phyloP scores from a whole-genome alignment of 2,797 vertebrate species.

The Peromyscus eremicus region DNA sequence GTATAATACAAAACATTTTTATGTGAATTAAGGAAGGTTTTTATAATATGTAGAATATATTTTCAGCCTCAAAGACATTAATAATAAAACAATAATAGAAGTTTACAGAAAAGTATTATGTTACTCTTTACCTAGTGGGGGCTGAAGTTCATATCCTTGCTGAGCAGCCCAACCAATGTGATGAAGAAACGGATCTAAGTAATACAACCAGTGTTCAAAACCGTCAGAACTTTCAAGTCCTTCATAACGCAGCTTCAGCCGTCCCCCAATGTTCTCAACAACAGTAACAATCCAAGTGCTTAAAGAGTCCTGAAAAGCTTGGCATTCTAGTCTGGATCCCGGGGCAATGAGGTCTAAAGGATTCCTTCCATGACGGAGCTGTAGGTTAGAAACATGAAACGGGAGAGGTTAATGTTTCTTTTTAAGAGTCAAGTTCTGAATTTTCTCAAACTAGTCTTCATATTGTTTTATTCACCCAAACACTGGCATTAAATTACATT shows the following conservation, averaged over 20 bases:
- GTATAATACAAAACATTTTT: conserved; percentile 18
- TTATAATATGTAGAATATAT: background rate
- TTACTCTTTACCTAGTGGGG: conserved; percentile 91
- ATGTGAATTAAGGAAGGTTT: conserved; percentile 45
- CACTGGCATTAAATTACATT: conserved; percentile 13
- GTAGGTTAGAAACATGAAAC: conserved; percentile 40
- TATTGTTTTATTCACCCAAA: conserved; percentile 52
- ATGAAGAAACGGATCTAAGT: conserved; percentile 96
- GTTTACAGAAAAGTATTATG: conserved; percentile 38
- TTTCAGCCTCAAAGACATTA: conserved; percentile 34
- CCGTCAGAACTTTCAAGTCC: conserved; percentile 92
- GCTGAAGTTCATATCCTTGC: conserved; percentile 92
- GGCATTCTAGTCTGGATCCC: conserved; percentile 94
- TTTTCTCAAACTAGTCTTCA: conserved; percentile 52
- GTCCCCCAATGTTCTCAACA: conserved; percentile 95
- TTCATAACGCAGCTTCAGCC: conserved; percentile 93
- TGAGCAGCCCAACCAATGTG: conserved; percentile 96
- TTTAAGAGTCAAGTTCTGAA: conserved; percentile 34
- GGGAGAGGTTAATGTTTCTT: conserved; percentile 28
- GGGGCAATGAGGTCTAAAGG: conserved; percentile 95
- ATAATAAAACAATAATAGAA: background rate
- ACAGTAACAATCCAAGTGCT: conserved; percentile 95
- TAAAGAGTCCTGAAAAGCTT: conserved; percentile 90
- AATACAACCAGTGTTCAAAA: conserved; percentile 94
- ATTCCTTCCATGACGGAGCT: conserved; percentile 96